Evolutionary conservation across 2,888 invertebrate species (phyloP).

Genomic region (Ectobius pallidus): DNA sequence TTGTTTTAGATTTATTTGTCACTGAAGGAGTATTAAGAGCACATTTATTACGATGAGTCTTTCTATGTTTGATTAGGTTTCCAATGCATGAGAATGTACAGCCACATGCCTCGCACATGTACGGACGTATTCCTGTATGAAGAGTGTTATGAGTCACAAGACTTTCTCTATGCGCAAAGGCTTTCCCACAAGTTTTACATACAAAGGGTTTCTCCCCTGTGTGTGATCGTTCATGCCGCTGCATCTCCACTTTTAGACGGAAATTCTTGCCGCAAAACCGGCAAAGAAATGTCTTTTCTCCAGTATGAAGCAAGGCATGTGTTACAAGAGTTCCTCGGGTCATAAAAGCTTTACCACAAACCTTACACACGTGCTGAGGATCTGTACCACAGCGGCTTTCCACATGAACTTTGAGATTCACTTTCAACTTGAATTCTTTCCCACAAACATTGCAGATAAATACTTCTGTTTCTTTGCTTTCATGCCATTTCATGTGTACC

Average conservation of each 20-base stretch:
- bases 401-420: constrained; percentile 55
- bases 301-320: constrained; percentile 51
- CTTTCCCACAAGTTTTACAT: constrained; percentile 55
- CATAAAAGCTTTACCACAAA: constrained; percentile 51
- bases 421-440: constrained; percentile 52
- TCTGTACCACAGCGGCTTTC: constrained; percentile 55
- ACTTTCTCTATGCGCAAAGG: constrained; percentile 58
- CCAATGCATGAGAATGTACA: constrained; percentile 56
- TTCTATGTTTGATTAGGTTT: constrained; percentile 36
- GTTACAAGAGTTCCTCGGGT: constrained; percentile 51
- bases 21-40: neutral
- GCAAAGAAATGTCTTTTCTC: constrained; percentile 51
- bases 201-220: constrained; percentile 60
- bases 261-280: constrained; percentile 53
- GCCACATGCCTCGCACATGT: constrained; percentile 57
- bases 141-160: constrained; percentile 57
- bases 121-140: constrained; percentile 58
- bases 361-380: constrained; percentile 44
- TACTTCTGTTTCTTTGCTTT: constrained; percentile 29
- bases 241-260: constrained; percentile 53
- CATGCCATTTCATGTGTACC: constrained; percentile 18
- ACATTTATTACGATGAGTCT: constrained; percentile 33
- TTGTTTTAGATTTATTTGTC: neutral
- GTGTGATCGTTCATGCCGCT: constrained; percentile 55
- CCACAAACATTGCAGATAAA: constrained; percentile 50